Conservation (phyloP, 2,113 vertebrate genomes). For the Lampris megalopsis region DNA sequence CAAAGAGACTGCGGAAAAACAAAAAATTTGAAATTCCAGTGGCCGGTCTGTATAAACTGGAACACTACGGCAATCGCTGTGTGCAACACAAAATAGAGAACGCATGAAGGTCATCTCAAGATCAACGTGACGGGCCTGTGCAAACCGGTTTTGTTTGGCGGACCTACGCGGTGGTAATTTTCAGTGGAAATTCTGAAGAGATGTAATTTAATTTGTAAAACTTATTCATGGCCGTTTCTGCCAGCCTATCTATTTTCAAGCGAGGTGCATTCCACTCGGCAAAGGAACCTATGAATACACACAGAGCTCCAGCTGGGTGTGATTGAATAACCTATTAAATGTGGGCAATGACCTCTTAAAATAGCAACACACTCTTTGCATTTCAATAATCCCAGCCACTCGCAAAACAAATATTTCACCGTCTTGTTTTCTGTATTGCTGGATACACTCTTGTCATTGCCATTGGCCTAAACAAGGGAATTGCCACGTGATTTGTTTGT, state of each 20-base stretch:
- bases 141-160: slow-evolving; percentile 3
- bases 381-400: slow-evolving; percentile 78
- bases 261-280: slow-evolving; percentile 38
- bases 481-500: slow-evolving; percentile 72
- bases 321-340: slow-evolving; percentile 81
- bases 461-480: slow-evolving; percentile 58
- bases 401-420: slow-evolving; percentile 74
- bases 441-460: slow-evolving; percentile 56
- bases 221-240: slow-evolving; percentile 19
- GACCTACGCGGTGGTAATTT: slow-evolving; percentile 22
- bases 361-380: slow-evolving; percentile 65
- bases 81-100: not conserved
- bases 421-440: slow-evolving; percentile 45
- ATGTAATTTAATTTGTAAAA: slow-evolving; percentile 10
- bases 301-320: slow-evolving; percentile 65
- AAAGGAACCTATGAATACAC: slow-evolving; percentile 38
- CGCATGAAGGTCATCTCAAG: slow-evolving; percentile 40
- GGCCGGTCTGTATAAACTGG: not conserved
- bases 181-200: slow-evolving; percentile 22
- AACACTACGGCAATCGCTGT: not conserved
- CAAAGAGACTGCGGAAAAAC: slow-evolving; percentile 58
- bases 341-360: slow-evolving; percentile 78
- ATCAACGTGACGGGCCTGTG: not conserved
- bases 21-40: slow-evolving; percentile 60
- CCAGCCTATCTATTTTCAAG: slow-evolving; percentile 41